A percentile compares a stretch with the other conserved stretches of the same genome.
These are phyloP conservation scores for Zeus faber DNA, from an alignment of 2,113 vertebrate species.

Conservation along the genomic window DNA sequence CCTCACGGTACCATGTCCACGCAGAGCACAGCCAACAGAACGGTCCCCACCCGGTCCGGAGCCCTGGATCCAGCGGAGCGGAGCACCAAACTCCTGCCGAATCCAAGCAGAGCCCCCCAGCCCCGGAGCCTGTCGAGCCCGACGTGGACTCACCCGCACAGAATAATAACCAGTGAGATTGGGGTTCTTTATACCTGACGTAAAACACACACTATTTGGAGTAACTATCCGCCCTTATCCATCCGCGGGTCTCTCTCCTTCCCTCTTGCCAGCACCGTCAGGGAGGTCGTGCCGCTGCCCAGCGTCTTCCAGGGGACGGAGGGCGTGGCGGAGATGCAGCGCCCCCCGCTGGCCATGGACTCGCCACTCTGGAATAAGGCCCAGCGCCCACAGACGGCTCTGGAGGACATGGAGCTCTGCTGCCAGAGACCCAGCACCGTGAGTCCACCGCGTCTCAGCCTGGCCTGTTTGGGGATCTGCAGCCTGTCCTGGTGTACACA, in stretches of 20 bases:
- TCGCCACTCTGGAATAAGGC: conserved; percentile 60
- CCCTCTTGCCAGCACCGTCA: conserved; percentile 7
- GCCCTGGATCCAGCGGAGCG: conserved; percentile 2
- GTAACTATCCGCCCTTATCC: too few species aligned
- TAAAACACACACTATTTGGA: too few species aligned
- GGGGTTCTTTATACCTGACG: too few species aligned
- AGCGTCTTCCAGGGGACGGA: conserved; percentile 61
- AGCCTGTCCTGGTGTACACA: too few species aligned
- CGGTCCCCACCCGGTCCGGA: neutral
- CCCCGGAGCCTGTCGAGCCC: conserved; percentile 23
- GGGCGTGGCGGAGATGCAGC: conserved; percentile 28
- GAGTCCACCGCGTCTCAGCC: conserved; percentile 15
- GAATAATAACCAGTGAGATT: conserved; percentile 24
- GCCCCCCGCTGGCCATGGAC: conserved; percentile 61
- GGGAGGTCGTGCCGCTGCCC: conserved; percentile 40
- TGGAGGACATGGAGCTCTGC: conserved; percentile 72
- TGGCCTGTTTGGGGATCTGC: too few species aligned
- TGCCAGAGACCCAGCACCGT: conserved; percentile 56
- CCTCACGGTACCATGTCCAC: too few species aligned
- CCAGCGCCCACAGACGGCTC: conserved; percentile 25
- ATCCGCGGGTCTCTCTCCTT: neutral
- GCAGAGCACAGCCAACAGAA: conserved; percentile 36
- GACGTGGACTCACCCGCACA: conserved; percentile 3
- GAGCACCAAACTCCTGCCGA: conserved; percentile 8
- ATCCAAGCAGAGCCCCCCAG: conserved; percentile 18